These are phyloP conservation scores for Periparus ater DNA, from an alignment of 2,797 vertebrate genomes.

Conservation along the genomic window DNA sequence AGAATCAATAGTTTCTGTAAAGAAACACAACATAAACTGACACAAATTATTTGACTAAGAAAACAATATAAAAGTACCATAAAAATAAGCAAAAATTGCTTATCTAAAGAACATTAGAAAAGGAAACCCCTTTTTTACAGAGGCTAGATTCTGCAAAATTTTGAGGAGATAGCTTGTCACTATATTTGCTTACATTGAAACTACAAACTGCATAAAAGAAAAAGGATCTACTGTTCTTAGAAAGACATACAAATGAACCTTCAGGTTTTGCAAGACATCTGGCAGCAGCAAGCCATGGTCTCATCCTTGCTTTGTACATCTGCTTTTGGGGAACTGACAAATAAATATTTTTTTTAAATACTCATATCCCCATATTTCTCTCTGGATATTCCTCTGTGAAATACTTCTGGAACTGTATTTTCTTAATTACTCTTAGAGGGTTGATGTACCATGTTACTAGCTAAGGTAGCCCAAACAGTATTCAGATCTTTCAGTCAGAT, in stretches of 20 bases:
- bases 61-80: background rate
- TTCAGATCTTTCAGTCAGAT: background rate
- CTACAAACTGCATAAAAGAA: background rate
- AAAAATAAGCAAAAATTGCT: background rate
- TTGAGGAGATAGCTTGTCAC: background rate
- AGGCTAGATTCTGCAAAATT: background rate
- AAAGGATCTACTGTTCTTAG: background rate
- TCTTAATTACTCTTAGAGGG: background rate
- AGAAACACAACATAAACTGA: background rate
- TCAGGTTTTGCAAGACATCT: background rate
- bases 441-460: background rate
- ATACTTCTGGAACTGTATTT: background rate
- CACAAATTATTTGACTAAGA: background rate
- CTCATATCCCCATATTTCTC: background rate
- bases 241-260: background rate
- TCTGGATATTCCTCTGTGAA: background rate
- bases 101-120: background rate
- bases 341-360: background rate
- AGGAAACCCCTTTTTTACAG: background rate
- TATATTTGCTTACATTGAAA: background rate
- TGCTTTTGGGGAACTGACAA: background rate
- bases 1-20: background rate
- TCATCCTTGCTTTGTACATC: background rate
- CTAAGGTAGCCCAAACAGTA: background rate
- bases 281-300: background rate